A percentile compares a stretch with the other conserved stretches of the same genome.
Conservation (phyloP, 2,113 vertebrate species). For the Oncorhynchus gorbuscha region DNA sequence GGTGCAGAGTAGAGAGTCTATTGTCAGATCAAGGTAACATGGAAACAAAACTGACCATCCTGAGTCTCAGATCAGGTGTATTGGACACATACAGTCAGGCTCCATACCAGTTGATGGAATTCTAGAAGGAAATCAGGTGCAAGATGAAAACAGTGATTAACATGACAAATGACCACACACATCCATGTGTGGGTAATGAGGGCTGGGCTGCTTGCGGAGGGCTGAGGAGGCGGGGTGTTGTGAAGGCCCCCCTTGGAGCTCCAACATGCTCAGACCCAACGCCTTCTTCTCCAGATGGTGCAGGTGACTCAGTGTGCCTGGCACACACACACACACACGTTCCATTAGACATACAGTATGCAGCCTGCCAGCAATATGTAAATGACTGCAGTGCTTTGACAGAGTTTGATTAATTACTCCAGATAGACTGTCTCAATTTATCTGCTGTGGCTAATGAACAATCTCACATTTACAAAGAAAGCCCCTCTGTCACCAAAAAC, state of each 20-base stretch:
- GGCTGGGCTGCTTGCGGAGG: conserved; percentile 36
- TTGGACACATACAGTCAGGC: no score
- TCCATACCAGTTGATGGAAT: neutral
- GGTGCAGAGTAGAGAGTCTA: no score
- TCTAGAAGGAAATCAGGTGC: conserved; percentile 49
- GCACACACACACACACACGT: conserved; percentile 31
- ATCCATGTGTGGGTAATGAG: neutral
- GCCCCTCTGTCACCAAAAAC: neutral
- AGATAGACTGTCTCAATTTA: conserved; percentile 41
- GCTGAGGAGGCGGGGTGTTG: conserved; percentile 33
- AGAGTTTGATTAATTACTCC: conserved; percentile 75
- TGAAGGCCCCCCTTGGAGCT: conserved; percentile 61
- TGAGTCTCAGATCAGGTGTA: no score
- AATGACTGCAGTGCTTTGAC: conserved; percentile 69
- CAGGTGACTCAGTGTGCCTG: conserved; percentile 58
- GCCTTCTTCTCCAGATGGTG: conserved; percentile 73
- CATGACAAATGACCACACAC: conserved; percentile 54
- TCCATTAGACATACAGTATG: conserved; percentile 54
- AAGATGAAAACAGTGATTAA: conserved; percentile 54
- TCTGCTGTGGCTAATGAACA: conserved; percentile 3
- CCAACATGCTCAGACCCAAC: conserved; percentile 64
- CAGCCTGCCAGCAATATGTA: conserved; percentile 53
- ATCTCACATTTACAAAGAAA: conserved; percentile 7
- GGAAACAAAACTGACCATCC: no score
- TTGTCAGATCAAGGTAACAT: no score